phyloP scores from a whole-genome alignment of 92 coral and sea anemone genomes.

The Bergia sp. region DNA sequence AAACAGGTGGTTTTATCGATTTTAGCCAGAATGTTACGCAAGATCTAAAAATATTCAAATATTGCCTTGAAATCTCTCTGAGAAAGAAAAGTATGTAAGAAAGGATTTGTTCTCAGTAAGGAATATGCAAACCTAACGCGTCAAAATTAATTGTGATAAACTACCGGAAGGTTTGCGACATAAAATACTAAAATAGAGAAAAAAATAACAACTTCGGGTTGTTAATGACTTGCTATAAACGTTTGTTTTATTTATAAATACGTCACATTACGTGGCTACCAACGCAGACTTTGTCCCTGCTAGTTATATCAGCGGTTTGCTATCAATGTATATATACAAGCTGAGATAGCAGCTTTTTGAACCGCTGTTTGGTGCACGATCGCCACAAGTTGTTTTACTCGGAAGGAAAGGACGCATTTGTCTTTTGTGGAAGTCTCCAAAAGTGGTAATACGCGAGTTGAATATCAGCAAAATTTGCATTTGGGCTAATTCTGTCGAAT shows the following conservation, averaged over 20 bases:
- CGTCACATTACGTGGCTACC: constrained; percentile 28
- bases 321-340: constrained; percentile 21
- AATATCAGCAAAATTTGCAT: neutral
- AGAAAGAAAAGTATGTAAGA: neutral
- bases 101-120: neutral
- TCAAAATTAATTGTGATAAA: neutral
- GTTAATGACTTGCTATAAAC: neutral
- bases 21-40: constrained; percentile 30
- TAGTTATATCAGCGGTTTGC: neutral
- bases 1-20: constrained; percentile 23
- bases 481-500: neutral
- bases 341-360: neutral
- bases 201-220: neutral
- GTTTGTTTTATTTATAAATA: constrained; percentile 33
- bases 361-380: neutral
- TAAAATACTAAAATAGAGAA: neutral
- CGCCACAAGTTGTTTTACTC: neutral
- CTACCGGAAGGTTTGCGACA: neutral
- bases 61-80: neutral
- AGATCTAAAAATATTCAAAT: constrained; percentile 35
- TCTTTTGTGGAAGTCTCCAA: neutral
- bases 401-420: neutral
- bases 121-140: neutral
- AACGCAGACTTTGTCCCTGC: constrained; percentile 16
- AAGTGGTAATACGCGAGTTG: neutral